Base-by-base conservation (phyloP, 1,140 invertebrate genomes). In the Macrobrachium nipponense region DNA sequence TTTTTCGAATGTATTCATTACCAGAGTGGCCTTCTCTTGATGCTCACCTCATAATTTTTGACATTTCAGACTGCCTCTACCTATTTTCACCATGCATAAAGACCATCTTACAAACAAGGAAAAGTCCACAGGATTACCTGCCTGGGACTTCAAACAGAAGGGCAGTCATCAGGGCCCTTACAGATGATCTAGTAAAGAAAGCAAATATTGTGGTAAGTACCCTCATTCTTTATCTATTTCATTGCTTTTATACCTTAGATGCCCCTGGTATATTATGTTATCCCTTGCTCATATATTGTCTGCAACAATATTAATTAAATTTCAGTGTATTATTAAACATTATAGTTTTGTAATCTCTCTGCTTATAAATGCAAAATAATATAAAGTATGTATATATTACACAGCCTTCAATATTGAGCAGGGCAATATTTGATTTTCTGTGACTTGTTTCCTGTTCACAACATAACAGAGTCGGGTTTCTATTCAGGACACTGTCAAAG, bases 1-100 rank as follows among this genome's bases (percentile, higher is more conserved):
- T 36, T 36, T 36, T 36, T 36, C 4, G 27, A 36, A 36, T 36
- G 27, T 36, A 36, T 36, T 36, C 27, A 36, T 36, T 36, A 36
- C 27, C 27, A 36, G 27, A 36, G 27, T 36, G 27, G 27, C 61
- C 61, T 62, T 62, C 61, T 62, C 61, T 62, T 62, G 61, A 62
- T 62, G 61, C 61, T 62, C 61, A 62, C n/a, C 61, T 62, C 61
- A 62, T 62, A 62, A 62, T 62, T 62, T 62, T 62, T 62, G 61
- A n/a, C 61, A 62, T 62, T 62, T 62, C 61, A 62, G 61, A 17
- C 61, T 62, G 61, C 61, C 61, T 36, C n/a, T n/a, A n/a, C n/a
- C 27, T 36, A 36, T 36, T 36, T 36, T 36, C 27, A 36, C 27
- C 27, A 36, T 36, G 27, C 27, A 36, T 36, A 36, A 36, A 36